Evolutionary conservation across 2,888 invertebrate genomes (phyloP), one percentile per base, ranked within the genome.

Genomic region (Apodemia hepburni): DNA sequence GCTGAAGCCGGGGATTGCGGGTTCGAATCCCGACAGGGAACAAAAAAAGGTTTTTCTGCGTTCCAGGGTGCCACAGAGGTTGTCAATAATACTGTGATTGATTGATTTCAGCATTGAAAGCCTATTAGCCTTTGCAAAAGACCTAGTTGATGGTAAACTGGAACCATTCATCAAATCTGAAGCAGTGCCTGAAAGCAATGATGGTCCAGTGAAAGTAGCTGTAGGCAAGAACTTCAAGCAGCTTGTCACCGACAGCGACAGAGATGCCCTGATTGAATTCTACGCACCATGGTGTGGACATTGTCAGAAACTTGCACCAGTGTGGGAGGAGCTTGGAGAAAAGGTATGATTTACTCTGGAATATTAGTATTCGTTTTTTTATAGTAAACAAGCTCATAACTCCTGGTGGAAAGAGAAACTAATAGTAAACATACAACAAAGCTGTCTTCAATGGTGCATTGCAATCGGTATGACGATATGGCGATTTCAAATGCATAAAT

Each of bases 271-370:
- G 57, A 94, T 99, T 71, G 99, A 99, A 91, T 99, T 99, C 92
- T 99, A 99, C 86, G 99, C 99, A 45, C 99, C 99, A 0, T 99
- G 99, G 99, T 98, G 98, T 84, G 99, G 99, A 71, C 99, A 99
- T 81, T 99, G 99, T 93, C 99, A 99, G 90, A 97, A 97, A 84
- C 93, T 99, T 59, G 93, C 97, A 2, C 99, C 99, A 22, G 93
- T 97, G 62, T 99, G 94, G 87, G 98, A 99, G 65, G 98, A 99
- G 85, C 93, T 99, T 42, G 99, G 97, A 49, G 95, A 95, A 65
- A 97, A 97, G 92, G 94, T 95, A 80, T 11, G 2, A 61, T 54
- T 15, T 18, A 15, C n/a, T 4, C 4, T 27, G n/a, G 12, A 45
- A n/a, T n/a, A n/a, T n/a, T n/a, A n/a, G n/a, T n/a, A n/a, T n/a